Percentiles rank a stretch among this genome's conserved stretches.
These are phyloP conservation scores for Pseudocheirus occidentalis DNA, from an alignment of 2,797 vertebrate genomes.

Conservation along the genomic window DNA sequence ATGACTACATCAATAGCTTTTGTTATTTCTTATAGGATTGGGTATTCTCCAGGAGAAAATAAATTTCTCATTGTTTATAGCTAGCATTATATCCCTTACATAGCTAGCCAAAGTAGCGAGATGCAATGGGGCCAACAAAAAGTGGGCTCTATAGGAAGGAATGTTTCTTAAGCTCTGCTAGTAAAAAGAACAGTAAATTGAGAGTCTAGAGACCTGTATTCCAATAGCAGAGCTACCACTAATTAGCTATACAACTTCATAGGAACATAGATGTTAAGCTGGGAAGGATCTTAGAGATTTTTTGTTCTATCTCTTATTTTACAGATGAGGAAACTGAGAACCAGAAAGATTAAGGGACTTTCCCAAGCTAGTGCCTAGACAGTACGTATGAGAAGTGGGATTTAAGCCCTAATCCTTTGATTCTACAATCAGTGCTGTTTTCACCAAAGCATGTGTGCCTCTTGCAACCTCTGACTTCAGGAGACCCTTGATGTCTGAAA, in stretches of 20 bases:
- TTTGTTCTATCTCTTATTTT: background rate
- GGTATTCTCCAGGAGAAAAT: conserved; percentile 19
- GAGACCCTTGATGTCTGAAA: background rate
- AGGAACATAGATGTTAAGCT: background rate
- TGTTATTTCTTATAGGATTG: background rate
- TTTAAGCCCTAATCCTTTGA: background rate
- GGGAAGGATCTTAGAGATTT: background rate
- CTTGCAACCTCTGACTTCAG: background rate
- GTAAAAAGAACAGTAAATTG: background rate
- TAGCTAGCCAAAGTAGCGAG: background rate
- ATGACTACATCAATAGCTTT: background rate
- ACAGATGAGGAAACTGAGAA: background rate
- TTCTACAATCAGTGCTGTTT: background rate
- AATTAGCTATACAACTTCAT: background rate
- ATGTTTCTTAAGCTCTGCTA: background rate
- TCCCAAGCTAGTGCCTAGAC: background rate
- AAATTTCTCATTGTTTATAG: conserved; percentile 2
- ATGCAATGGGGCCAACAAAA: background rate
- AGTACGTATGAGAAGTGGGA: background rate
- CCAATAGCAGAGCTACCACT: background rate
- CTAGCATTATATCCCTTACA: background rate
- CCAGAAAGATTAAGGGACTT: background rate
- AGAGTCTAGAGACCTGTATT: background rate
- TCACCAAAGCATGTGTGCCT: background rate
- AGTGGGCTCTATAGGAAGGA: too few species aligned